Conservation (phyloP, 2,113 vertebrate species). For the Lucifuga dentata region DNA sequence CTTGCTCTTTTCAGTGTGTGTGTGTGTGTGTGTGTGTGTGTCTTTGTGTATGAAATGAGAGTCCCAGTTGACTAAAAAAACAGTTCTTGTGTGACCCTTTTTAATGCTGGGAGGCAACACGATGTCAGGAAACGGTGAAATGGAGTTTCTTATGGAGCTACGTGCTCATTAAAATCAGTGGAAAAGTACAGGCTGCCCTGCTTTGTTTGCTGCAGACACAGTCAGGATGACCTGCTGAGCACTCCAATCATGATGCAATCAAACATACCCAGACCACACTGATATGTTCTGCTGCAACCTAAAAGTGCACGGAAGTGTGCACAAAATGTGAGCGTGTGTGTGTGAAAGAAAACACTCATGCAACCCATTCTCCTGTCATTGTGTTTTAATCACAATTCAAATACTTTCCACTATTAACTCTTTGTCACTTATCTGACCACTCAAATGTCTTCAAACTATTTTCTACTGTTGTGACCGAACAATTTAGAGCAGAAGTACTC, state of each 20-base stretch:
- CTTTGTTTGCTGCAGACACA: conserved; percentile 51
- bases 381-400: neutral
- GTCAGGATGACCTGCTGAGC: conserved; percentile 52
- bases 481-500: too few species aligned
- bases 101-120: conserved; percentile 20
- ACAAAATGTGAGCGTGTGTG: neutral
- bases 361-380: neutral
- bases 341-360: neutral
- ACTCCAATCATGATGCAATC: conserved; percentile 62
- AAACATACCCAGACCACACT: conserved; percentile 10
- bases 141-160: conserved; percentile 14
- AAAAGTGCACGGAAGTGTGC: conserved; percentile 1
- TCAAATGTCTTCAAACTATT: neutral
- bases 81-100: conserved; percentile 19
- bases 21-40: conserved; percentile 5
- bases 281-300: conserved; percentile 22
- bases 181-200: conserved; percentile 62
- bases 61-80: conserved; percentile 10
- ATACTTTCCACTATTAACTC: neutral
- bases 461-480: too few species aligned
- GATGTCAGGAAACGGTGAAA: conserved; percentile 19
- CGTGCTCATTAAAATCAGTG: conserved; percentile 61
- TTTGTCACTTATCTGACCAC: neutral
- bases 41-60: conserved; percentile 13
- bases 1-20: neutral